Conservation (phyloP, 2,113 vertebrate genomes). For the Andinoacara biseriatus region DNA sequence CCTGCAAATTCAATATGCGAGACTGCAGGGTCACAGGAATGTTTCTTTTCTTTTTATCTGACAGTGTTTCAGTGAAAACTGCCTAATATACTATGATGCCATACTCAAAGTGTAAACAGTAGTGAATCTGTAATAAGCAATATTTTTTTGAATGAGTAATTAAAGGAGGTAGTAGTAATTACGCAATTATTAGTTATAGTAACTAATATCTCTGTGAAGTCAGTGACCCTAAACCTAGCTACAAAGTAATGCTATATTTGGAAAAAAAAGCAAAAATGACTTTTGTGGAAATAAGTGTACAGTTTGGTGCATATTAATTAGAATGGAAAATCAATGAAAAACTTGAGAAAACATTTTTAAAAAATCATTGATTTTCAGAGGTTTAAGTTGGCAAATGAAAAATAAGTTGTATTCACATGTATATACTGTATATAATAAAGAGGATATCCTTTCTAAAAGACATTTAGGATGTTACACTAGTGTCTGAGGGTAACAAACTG, state of each 20-base stretch:
- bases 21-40: background rate
- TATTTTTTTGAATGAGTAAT: background rate
- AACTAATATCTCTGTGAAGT: background rate
- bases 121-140: background rate
- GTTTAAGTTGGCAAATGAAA: background rate
- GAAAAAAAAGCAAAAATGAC: too few species aligned
- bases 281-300: background rate
- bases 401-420: background rate
- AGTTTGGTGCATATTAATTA: background rate
- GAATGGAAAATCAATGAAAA: background rate
- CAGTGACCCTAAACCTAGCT: background rate
- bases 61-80: background rate
- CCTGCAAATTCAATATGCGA: background rate
- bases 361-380: background rate
- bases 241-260: too few species aligned
- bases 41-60: background rate
- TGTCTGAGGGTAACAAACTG: background rate
- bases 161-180: background rate
- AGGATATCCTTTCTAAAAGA: background rate
- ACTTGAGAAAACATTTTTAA: too few species aligned
- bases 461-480: background rate
- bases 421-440: background rate
- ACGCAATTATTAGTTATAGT: background rate
- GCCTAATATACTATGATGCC: background rate
- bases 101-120: background rate